Conservation (phyloP, 2,888 invertebrate species). For the Xestia rhomboidea region DNA sequence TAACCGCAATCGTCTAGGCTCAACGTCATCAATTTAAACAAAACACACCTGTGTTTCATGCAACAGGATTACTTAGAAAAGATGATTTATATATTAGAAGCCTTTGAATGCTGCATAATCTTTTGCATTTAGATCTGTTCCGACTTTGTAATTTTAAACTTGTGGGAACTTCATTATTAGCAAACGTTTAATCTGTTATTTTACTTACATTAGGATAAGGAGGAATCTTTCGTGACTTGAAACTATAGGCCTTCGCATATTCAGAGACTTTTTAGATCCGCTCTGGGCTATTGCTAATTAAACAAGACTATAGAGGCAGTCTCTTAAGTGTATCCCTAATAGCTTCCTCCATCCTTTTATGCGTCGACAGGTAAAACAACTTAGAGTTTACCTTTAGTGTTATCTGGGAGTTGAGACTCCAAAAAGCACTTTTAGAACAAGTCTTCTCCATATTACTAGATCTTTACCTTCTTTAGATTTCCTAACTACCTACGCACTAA, state of each 20-base stretch:
- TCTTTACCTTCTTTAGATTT: constrained; percentile 12
- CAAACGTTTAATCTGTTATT: not conserved
- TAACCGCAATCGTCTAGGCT: constrained; percentile 19
- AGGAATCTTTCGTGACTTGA: not conserved
- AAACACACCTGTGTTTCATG: constrained; percentile 14
- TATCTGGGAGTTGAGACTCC: not conserved
- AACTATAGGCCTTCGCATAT: not conserved
- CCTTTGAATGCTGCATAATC: constrained; percentile 2
- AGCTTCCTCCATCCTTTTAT: not conserved
- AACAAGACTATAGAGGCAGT: not conserved
- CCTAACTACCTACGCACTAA: not conserved
- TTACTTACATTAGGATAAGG: not conserved
- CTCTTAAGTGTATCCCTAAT: not conserved
- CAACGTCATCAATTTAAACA: not conserved
- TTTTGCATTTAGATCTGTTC: constrained; percentile 19
- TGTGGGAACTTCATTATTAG: not conserved
- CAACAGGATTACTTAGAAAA: constrained; percentile 5
- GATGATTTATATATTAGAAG: constrained; percentile 12
- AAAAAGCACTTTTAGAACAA: not conserved
- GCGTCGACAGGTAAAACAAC: not conserved
- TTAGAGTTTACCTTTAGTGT: not conserved
- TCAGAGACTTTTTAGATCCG: not conserved
- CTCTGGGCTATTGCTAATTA: not conserved
- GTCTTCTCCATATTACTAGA: not conserved
- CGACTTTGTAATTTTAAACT: constrained; percentile 6